phyloP scores from a whole-genome alignment of 92 coral and sea anemone genomes.

The Blastomussa wellsi region DNA sequence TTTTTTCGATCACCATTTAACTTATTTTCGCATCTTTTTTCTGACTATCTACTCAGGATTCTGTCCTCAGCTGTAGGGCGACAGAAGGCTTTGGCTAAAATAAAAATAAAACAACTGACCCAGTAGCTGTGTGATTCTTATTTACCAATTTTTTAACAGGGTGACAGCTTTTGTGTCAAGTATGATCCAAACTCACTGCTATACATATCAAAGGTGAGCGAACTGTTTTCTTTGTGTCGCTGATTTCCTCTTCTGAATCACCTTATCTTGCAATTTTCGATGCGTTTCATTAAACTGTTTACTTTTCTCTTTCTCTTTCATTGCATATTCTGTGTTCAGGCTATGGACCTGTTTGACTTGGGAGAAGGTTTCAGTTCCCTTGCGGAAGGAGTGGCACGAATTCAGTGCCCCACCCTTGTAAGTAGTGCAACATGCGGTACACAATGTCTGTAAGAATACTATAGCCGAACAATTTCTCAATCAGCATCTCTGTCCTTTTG shows the following conservation, averaged over 20 bases:
- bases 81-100: neutral
- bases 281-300: neutral
- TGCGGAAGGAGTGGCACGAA: constrained; percentile 78
- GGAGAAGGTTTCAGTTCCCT: constrained; percentile 90
- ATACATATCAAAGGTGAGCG: constrained; percentile 88
- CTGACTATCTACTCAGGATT: too few relatives aligned
- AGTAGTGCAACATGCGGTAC: constrained; percentile 12
- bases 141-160: constrained; percentile 52
- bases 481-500: neutral
- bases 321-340: constrained; percentile 46
- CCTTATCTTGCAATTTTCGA: neutral
- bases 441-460: neutral
- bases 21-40: too few relatives aligned
- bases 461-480: neutral
- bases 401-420: constrained; percentile 92
- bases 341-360: constrained; percentile 95
- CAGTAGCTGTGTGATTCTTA: neutral
- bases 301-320: neutral
- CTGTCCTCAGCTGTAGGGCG: neutral
- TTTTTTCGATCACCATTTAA: too few relatives aligned
- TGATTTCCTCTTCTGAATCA: neutral
- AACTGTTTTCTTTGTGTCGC: neutral
- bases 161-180: constrained; percentile 92
- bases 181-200: constrained; percentile 93
- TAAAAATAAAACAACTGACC: neutral